A percentile compares a stretch with the other conserved stretches of the same genome.
Conservation (phyloP, 2,113 vertebrate species). For the Tenebrosternarchus preto region DNA sequence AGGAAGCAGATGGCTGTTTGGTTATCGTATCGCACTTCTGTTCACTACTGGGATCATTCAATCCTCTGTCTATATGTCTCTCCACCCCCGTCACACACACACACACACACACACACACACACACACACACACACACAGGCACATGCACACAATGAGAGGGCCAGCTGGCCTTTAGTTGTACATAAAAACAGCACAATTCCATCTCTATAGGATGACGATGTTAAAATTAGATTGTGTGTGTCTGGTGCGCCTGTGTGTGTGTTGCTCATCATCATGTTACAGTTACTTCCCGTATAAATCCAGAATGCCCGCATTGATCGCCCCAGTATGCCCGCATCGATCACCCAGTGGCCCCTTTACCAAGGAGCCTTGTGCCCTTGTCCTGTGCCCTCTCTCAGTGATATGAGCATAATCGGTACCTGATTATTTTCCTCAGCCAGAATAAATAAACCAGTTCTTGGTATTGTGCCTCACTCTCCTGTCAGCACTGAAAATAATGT, state of each 20-base stretch:
- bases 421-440: neutral
- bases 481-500: too few species aligned
- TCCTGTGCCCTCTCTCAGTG: neutral
- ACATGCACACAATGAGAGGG: constrained; percentile 29
- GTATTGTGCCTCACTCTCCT: too few species aligned
- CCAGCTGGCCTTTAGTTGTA: constrained; percentile 50
- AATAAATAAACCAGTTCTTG: too few species aligned
- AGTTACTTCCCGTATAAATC: neutral
- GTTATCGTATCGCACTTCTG: constrained; percentile 44
- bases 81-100: constrained; percentile 11
- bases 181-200: constrained; percentile 39
- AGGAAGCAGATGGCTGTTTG: constrained; percentile 38
- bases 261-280: constrained; percentile 24
- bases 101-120: neutral
- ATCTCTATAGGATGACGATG: constrained; percentile 49
- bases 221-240: constrained; percentile 48
- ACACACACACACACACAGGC: constrained; percentile 13
- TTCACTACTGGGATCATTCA: constrained; percentile 44
- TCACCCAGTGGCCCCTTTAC: neutral
- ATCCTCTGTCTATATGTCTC: constrained; percentile 11
- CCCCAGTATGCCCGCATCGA: neutral
- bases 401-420: neutral
- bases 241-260: neutral
- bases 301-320: neutral
- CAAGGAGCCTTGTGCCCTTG: too few species aligned